Conservation (phyloP, 2,888 invertebrate genomes). For the Hirtodrosophila trivittata region DNA sequence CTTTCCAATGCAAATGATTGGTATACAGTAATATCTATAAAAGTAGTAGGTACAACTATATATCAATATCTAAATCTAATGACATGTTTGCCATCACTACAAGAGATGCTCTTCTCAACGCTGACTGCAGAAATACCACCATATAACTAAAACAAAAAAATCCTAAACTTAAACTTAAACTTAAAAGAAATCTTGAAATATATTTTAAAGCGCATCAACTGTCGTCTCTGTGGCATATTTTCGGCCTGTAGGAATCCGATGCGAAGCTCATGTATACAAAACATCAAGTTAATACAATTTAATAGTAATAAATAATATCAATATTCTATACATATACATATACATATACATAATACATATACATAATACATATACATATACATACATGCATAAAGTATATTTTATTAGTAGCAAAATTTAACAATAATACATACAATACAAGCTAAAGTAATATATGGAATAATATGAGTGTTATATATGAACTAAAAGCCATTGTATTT, state of each 20-base stretch:
- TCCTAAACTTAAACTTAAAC: constrained; percentile 47
- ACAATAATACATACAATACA: constrained; percentile 50
- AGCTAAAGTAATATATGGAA: constrained; percentile 29
- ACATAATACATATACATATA: too few species aligned
- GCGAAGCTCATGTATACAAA: constrained; percentile 58
- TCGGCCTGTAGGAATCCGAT: constrained; percentile 38
- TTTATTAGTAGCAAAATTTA: constrained; percentile 78
- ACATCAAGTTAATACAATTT: constrained; percentile 46
- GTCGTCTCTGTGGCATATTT: constrained; percentile 43
- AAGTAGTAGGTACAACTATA: too few species aligned
- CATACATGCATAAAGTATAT: constrained; percentile 68
- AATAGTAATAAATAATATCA: constrained; percentile 43
- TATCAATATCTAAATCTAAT: too few species aligned
- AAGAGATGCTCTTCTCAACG: constrained; percentile 80
- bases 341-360: too few species aligned
- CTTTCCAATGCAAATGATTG: constrained; percentile 35
- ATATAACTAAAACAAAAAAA: too few species aligned
- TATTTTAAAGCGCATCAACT: constrained; percentile 66
- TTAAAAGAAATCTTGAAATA: constrained; percentile 37
- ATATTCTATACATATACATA: too few species aligned
- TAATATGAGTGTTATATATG: too few species aligned
- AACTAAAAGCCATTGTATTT: constrained; percentile 44
- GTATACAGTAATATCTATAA: too few species aligned
- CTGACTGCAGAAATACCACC: constrained; percentile 82
- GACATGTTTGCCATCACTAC: constrained; percentile 74